These are phyloP conservation scores for Macrotrachela quadricornifera DNA, from an alignment of 1,140 invertebrate species.

Conservation along the genomic window DNA sequence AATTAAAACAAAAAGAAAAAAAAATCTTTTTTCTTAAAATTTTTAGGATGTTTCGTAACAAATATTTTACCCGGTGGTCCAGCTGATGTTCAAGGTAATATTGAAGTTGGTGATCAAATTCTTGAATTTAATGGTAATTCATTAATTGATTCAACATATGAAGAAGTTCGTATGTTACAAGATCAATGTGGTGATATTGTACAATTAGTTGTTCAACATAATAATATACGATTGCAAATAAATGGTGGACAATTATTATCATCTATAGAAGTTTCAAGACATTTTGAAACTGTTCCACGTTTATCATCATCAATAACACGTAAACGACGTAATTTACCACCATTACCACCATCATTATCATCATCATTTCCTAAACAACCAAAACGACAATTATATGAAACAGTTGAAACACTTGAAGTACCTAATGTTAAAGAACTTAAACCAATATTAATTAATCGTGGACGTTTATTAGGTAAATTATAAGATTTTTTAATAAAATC, in stretches of 20 bases:
- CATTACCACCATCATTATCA: neutral
- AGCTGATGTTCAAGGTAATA: slow-evolving; percentile 40
- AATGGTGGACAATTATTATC: neutral
- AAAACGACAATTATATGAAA: neutral
- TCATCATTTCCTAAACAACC: too few species aligned
- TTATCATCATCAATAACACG: neutral
- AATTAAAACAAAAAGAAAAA: too few species aligned
- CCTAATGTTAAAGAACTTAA: slow-evolving; percentile 1
- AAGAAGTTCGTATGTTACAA: slow-evolving; percentile 61
- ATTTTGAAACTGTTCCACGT: slow-evolving; percentile 7
- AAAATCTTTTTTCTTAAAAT: too few species aligned
- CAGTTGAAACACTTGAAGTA: slow-evolving; percentile 1
- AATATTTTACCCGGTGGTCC: slow-evolving; percentile 68
- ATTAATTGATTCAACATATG: slow-evolving; percentile 63
- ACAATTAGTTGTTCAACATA: slow-evolving; percentile 31
- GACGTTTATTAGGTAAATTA: neutral
- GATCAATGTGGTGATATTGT: slow-evolving; percentile 57
- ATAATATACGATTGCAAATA: neutral
- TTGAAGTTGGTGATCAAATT: slow-evolving; percentile 27
- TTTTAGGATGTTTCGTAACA: slow-evolving; percentile 61
- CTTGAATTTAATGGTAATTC: slow-evolving; percentile 61
- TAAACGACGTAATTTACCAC: slow-evolving; percentile 4
- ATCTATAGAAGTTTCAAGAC: slow-evolving; percentile 1
- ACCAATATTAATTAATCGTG: slow-evolving; percentile 6
- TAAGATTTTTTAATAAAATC: too few species aligned